phyloP scores from a whole-genome alignment of 2,797 vertebrate species.

The Schizopygopsis malacanthus region DNA sequence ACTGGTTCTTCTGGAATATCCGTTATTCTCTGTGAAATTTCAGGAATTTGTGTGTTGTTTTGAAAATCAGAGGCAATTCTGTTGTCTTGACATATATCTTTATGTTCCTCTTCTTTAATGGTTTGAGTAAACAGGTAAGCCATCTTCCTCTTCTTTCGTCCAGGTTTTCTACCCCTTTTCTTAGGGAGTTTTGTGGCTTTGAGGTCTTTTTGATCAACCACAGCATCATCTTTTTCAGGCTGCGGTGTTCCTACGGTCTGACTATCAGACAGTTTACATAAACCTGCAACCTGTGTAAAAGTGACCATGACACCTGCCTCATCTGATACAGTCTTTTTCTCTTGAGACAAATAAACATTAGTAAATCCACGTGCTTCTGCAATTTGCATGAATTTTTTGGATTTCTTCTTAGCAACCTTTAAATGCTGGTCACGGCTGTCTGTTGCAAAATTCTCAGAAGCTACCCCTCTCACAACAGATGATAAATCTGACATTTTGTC shows the following conservation, averaged over 20 bases:
- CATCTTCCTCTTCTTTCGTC: slow-evolving; percentile 38
- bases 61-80: slow-evolving; percentile 2
- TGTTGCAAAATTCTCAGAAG: slow-evolving; percentile 10
- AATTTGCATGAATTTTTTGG: not conserved
- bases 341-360: slow-evolving; percentile 7
- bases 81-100: not conserved
- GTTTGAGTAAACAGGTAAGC: not conserved
- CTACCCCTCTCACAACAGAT: not conserved
- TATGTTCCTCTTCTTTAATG: slow-evolving; percentile 19
- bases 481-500: not conserved
- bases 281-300: not conserved
- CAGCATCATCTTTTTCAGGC: slow-evolving; percentile 7
- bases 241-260: slow-evolving; percentile 9
- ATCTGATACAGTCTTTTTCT: slow-evolving; percentile 21
- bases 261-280: not conserved
- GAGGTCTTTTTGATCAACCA: not conserved
- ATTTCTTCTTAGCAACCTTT: slow-evolving; percentile 14
- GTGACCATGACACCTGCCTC: slow-evolving; percentile 23
- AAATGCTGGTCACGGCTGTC: not conserved
- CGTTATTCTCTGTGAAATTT: not conserved
- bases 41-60: not conserved
- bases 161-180: slow-evolving; percentile 38
- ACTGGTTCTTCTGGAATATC: not conserved
- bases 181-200: not conserved
- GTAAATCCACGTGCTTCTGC: not conserved